These are phyloP conservation scores for Neoascia interrupta DNA, from an alignment of 2,888 invertebrate species.

Conservation along the genomic window DNA sequence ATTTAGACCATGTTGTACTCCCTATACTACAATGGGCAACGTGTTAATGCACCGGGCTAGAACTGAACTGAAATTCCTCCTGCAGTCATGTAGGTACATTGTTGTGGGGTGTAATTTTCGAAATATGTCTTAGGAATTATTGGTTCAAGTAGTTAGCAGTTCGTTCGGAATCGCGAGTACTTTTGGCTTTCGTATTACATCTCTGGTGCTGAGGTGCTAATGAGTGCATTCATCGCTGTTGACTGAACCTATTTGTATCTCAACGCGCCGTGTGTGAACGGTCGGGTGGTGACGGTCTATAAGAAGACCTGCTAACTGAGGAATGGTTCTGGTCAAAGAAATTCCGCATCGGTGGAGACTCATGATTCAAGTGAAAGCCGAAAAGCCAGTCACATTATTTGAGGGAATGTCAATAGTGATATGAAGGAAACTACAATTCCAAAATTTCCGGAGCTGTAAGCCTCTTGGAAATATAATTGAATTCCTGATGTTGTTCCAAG, in stretches of 20 bases:
- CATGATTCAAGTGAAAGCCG: no score
- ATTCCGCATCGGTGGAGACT: no score
- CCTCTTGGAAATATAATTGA: no score
- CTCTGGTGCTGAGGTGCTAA: slow-evolving; percentile 45
- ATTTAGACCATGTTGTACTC: slow-evolving; percentile 33
- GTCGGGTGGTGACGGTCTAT: slow-evolving; percentile 10
- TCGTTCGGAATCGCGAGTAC: slow-evolving; percentile 36
- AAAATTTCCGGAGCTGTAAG: no score
- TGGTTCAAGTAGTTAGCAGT: slow-evolving; percentile 54
- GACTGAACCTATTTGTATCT: slow-evolving; percentile 39
- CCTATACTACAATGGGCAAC: slow-evolving; percentile 10
- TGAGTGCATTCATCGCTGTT: slow-evolving; percentile 60
- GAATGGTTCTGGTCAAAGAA: no score
- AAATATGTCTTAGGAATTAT: slow-evolving; percentile 8
- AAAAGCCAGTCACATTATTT: no score
- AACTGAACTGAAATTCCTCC: background rate
- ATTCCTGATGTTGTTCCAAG: no score
- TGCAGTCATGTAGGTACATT: background rate
- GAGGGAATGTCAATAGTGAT: no score
- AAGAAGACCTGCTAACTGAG: no score
- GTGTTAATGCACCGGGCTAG: slow-evolving; percentile 24
- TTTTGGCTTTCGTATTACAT: slow-evolving; percentile 46
- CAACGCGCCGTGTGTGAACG: background rate
- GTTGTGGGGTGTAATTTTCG: background rate
- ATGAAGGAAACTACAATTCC: no score